phyloP scores from a whole-genome alignment of 1,140 invertebrate species.

The Theocolax elegans region DNA sequence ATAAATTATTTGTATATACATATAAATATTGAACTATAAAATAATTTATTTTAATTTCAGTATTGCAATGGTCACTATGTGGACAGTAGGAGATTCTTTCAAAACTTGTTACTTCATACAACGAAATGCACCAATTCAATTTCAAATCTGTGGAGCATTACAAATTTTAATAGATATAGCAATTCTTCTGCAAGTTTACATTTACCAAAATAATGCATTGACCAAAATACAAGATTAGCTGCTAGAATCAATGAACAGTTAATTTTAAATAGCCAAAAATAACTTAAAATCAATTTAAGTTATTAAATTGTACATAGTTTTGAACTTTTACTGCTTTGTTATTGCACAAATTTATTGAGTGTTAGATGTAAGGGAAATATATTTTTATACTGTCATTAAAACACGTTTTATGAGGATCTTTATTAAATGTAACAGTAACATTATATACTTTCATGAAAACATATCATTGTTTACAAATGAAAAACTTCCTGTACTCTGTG shows the following conservation, averaged over 20 bases:
- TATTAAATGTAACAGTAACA: constrained; percentile 4
- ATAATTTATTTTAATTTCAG: constrained; percentile 67
- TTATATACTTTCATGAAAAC: constrained; percentile 2
- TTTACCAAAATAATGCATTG: constrained; percentile 56
- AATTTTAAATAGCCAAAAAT: not conserved
- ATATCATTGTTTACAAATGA: not conserved
- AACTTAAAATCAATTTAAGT: constrained; percentile 1
- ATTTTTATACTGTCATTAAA: constrained; percentile 32
- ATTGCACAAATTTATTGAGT: not conserved
- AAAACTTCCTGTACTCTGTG: constrained; percentile 31
- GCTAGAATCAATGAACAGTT: constrained; percentile 32
- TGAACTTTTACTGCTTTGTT: not conserved
- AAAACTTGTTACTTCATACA: constrained; percentile 97
- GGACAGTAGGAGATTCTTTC: constrained; percentile 94
- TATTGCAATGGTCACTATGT: constrained; percentile 94
- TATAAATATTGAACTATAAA: not conserved
- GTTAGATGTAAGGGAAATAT: not conserved
- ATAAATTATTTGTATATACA: not conserved
- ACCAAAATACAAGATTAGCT: constrained; percentile 23
- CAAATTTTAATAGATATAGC: constrained; percentile 89
- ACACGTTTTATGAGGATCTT: constrained; percentile 7
- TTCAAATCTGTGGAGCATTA: constrained; percentile 93
- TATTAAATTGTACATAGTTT: constrained; percentile 14
- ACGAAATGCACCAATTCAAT: constrained; percentile 90
- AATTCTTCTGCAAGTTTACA: constrained; percentile 83